phyloP scores from a whole-genome alignment of 92 coral and sea anemone genomes.

The Palythoa caribaeorum region DNA sequence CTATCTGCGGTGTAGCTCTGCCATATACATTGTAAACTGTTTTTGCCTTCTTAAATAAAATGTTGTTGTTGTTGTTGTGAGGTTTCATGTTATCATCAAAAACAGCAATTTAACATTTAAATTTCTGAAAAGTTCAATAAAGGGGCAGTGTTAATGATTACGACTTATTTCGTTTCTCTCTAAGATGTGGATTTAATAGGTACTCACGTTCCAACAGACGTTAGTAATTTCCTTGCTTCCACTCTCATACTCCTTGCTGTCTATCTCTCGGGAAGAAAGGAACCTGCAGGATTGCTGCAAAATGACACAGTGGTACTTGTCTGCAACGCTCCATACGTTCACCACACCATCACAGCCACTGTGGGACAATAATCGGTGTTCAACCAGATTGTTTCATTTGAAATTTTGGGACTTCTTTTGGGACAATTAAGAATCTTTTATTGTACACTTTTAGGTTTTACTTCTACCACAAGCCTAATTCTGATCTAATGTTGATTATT shows the following conservation, averaged over 20 bases:
- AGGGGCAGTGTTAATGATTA: too few relatives aligned
- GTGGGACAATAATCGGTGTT: not conserved
- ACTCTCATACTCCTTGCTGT: conserved; percentile 44
- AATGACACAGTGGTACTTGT: conserved; percentile 79
- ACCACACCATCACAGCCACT: conserved; percentile 81
- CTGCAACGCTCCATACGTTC: conserved; percentile 86
- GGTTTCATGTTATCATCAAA: too few relatives aligned
- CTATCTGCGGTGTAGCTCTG: too few relatives aligned
- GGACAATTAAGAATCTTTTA: too few relatives aligned
- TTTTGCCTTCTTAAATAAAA: too few relatives aligned
- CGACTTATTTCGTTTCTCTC: not conserved
- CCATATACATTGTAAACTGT: too few relatives aligned
- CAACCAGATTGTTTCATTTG: not conserved
- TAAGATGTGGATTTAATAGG: not conserved
- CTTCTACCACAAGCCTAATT: not conserved
- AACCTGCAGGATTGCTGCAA: conserved; percentile 84
- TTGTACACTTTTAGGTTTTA: too few relatives aligned
- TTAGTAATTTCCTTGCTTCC: conserved; percentile 62
- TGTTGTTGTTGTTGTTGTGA: too few relatives aligned
- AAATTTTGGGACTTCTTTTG: too few relatives aligned
- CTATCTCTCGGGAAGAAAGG: conserved; percentile 62
- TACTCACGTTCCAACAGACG: conserved; percentile 87
- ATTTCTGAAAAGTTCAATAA: too few relatives aligned
- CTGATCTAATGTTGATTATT: too few relatives aligned
- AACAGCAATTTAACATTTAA: too few relatives aligned